Base-by-base conservation (phyloP, 2,113 vertebrate genomes). In the Petaurus breviceps region DNA sequence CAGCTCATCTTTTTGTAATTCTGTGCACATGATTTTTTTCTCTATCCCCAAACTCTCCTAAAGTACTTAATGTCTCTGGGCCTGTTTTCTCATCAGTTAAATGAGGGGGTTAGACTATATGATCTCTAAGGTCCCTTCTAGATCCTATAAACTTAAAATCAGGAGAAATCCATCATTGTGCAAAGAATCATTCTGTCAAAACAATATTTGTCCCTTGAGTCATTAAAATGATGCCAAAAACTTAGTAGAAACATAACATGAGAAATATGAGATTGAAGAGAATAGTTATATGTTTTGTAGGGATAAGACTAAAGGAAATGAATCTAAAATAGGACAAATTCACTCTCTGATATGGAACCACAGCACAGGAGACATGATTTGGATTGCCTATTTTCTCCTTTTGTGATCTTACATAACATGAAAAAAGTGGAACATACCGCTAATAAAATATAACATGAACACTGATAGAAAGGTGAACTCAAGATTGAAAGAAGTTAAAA, bases 391-490 rank as follows among this genome's bases (percentile, higher is more conserved):
- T 46, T 3, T 1, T 93, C 93, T 92, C 90, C 52, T 55, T 91
- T 96, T 97, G 77, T 94, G 89, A 97, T 97, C 91, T 94, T 92
- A 96, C 94, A 51, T 93, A 49, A 49, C 51, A 51, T 51, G 51
- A 97, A 94, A 96, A 94, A 89, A 90, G 94, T 93, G 46, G 47
- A 93, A 96, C 25, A 37, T 57, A 93, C 77, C 61, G 43, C 93
- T 95, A 95, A 47, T 96, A 84, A 91, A 92, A 28, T 92, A 97
- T 96, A 97, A 93, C 92, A 0, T 94, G 95, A 97, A 97, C 95
- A 95, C 46, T 84, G 77, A 92, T 54, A 51, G 55, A 95, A 98
- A 97, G 51, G 95, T 94, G 97, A 98, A 97, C 97, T 97, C 97
- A 97, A 98, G 96, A 94, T 93, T 94, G 55, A 96, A 49, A 93